Evolutionary conservation across 2,797 vertebrate species (phyloP), one percentile per base, ranked within the genome.

Genomic region (Antennarius maculatus): DNA sequence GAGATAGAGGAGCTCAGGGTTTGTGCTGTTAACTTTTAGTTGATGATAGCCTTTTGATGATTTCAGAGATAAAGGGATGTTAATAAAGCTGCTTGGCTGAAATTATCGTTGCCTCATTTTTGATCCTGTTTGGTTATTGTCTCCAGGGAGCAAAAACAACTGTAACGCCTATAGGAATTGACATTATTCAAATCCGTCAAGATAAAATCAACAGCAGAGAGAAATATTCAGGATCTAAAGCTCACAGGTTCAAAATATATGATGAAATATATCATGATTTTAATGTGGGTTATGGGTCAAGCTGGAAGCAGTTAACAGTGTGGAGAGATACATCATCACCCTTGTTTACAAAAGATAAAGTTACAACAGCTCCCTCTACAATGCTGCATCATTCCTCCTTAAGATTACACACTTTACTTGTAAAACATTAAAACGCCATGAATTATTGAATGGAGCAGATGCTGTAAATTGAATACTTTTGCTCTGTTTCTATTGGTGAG

Each of bases 361-460:
- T 51, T 3, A 48, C 69, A 83, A 76, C 76, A 77, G 71, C 74
- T 82, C 71, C 70, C 67, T 66, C 61, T 31, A 52, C 68, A 85
- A 74, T 39, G 47, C 64, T 69, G 71, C 70, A 82, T 85, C 70
- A 49, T 49, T 69, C 77, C 84, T 74, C 76, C 74, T 46, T 71
- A 79, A 84, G 75, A 88, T 89, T 91, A 94, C 92, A 94, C 81
- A 90, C 92, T 93, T 95, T 94, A 90, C 90, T 92, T 95, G 94
- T 94, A 93, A 96, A 96, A 96, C 90, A 95, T 95, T 94, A 92
- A 95, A 92, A 91, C 76, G 73, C 66, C 72, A 80, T 97, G 91
- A 95, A 96, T 96, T 96, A 96, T 96, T 96, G 93, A 96, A 89
- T 79, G 88, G 89, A 89, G 92, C 92, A 92, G 94, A 94, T 91